Base-by-base conservation (phyloP, 2,113 vertebrate species). In the Ornithorhynchus anatinus region DNA sequence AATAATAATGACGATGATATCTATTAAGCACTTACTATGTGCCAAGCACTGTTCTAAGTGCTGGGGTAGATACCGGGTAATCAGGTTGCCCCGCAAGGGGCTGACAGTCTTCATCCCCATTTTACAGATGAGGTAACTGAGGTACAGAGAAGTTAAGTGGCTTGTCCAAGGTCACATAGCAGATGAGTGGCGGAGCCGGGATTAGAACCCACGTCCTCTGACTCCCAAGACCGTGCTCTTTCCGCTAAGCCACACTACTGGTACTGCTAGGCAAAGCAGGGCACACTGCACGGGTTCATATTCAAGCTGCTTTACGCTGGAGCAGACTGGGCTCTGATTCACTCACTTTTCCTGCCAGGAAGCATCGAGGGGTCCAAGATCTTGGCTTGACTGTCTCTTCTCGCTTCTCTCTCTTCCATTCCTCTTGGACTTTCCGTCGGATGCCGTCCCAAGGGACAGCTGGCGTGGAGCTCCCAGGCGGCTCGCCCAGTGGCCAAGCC, bases 301-400 rank as follows among this genome's bases (percentile, higher is more conserved):
- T 48, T 68, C 12, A 57, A 27, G 52, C 20, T 66, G 51, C 15
- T 19, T 37, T 50, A 48, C 31, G 61, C 47, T n/a, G 64, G 40
- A 60, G 4, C 10, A 25, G 6, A 57, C 33, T 29, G 42, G 16
- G 52, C 27, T 57, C 31, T 16, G 3, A 35, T 7, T 20, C n/a
- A 20, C 35, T 0, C 86, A 90, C 85, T 87, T 90, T 48, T 90
- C 84, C 53, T 90, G 77, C 82, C 84, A 92, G 27, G 68, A 86
- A 22, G 22, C 45, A 33, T 38, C 22, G 1, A 44, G 31, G 47
- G 22, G 42, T 58, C 37, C 60, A 59, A 42, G 7, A 48, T 38
- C 37, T 36, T 52, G 32, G 16, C 5, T 40, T 63, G 38, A 27
- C 60, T 66, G 61, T 7, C 52, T 57, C 35, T 25, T 32, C 45